Evolutionary conservation across 2,888 invertebrate genomes (phyloP).

Genomic region (Lepidochitona cinerea): DNA sequence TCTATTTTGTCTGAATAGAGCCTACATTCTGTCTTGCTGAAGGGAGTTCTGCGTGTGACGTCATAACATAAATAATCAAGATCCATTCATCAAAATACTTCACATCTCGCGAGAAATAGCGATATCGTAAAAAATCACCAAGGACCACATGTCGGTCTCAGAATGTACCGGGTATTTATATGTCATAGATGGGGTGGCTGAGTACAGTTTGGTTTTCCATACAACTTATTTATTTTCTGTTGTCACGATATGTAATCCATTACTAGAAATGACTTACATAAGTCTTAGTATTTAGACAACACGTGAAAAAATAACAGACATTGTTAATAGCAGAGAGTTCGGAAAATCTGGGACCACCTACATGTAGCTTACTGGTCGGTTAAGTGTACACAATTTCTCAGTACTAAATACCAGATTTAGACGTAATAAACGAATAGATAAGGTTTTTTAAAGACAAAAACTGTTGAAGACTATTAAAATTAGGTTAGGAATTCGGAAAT

Average conservation of each 20-base stretch:
- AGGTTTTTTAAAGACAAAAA: too few relatives aligned
- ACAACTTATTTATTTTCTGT: not conserved
- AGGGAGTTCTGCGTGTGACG: too few relatives aligned
- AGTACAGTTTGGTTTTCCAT: not conserved
- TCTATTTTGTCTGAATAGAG: too few relatives aligned
- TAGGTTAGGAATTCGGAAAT: too few relatives aligned
- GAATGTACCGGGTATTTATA: not conserved
- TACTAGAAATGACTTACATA: conserved; percentile 4
- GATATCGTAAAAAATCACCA: not conserved
- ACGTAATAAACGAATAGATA: too few relatives aligned
- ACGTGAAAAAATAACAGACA: not conserved
- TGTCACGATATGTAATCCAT: conserved; percentile 1
- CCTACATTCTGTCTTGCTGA: too few relatives aligned
- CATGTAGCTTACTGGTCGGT: too few relatives aligned
- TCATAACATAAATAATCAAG: not conserved
- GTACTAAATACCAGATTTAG: too few relatives aligned
- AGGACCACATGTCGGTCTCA: not conserved
- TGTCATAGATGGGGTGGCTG: not conserved
- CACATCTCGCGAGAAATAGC: not conserved
- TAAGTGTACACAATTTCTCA: too few relatives aligned
- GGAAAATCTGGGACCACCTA: too few relatives aligned
- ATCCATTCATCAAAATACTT: not conserved
- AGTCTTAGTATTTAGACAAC: not conserved
- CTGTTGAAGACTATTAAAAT: too few relatives aligned
- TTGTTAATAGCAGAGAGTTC: too few relatives aligned